A percentile compares a stretch with the other conserved stretches of the same genome.
Conservation (phyloP, 2,888 invertebrate genomes). For the Chrysomela aeneicollis region DNA sequence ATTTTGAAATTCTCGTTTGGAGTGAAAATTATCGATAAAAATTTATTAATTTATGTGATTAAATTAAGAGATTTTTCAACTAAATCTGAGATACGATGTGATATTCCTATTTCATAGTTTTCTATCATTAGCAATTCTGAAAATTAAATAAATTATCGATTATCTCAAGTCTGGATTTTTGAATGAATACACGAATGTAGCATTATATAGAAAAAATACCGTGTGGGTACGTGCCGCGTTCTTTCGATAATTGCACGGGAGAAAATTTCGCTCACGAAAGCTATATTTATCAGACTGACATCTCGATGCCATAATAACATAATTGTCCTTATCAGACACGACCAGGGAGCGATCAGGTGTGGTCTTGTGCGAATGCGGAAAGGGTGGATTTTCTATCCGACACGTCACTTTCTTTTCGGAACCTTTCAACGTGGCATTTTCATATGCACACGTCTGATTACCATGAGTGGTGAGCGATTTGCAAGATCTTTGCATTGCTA, state of each 20-base stretch:
- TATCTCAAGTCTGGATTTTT: too few relatives aligned
- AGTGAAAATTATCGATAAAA: too few relatives aligned
- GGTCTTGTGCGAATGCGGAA: slow-evolving; percentile 5
- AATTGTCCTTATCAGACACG: slow-evolving; percentile 16
- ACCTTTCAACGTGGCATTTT: slow-evolving; percentile 26
- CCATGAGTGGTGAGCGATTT: slow-evolving; percentile 26
- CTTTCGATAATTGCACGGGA: not conserved
- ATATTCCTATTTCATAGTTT: too few relatives aligned
- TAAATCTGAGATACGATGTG: too few relatives aligned
- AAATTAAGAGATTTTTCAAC: too few relatives aligned
- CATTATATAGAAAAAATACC: too few relatives aligned
- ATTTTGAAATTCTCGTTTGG: too few relatives aligned
- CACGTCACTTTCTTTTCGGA: slow-evolving; percentile 23
- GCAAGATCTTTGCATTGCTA: slow-evolving; percentile 29
- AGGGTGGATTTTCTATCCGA: slow-evolving; percentile 5
- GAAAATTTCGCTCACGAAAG: not conserved
- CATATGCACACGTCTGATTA: slow-evolving; percentile 21
- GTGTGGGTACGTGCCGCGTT: not conserved
- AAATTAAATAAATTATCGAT: too few relatives aligned
- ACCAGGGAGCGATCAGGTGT: slow-evolving; percentile 20
- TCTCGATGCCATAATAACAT: slow-evolving; percentile 19
- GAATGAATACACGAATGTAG: too few relatives aligned
- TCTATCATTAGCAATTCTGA: too few relatives aligned
- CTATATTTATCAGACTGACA: not conserved
- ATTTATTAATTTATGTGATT: too few relatives aligned